Evolutionary conservation across 2,113 vertebrate genomes (phyloP).

Genomic region (Azemiops feae): DNA sequence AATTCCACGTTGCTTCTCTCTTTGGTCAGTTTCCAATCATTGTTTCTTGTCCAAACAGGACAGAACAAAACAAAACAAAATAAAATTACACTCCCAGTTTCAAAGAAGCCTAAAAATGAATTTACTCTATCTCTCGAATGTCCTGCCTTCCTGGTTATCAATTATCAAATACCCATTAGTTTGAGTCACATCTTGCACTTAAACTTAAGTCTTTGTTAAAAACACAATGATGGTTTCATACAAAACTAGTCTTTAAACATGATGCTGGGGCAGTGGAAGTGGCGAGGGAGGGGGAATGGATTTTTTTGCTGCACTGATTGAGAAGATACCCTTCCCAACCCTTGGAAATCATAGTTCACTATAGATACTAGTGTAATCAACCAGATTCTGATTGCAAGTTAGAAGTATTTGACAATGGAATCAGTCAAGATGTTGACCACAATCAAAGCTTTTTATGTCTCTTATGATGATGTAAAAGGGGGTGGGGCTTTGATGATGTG

Average conservation of each 20-base stretch:
- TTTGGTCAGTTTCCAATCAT: no score
- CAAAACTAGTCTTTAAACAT: not conserved
- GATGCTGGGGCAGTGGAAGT: not conserved
- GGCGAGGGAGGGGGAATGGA: rapidly evolving
- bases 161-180: not conserved
- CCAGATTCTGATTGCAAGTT: not conserved
- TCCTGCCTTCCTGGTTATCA: not conserved
- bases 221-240: not conserved
- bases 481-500: not conserved
- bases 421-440: not conserved
- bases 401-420: not conserved
- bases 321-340: not conserved
- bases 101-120: not conserved
- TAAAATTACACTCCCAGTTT: not conserved
- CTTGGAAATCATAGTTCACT: not conserved
- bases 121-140: not conserved
- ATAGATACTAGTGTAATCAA: not conserved
- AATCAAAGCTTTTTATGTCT: not conserved
- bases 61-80: not conserved
- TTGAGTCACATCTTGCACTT: not conserved
- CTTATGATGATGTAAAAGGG: not conserved
- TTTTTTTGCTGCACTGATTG: not conserved
- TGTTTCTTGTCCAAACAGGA: no score
- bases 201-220: not conserved
- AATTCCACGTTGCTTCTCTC: no score